phyloP scores from a whole-genome alignment of 2,797 vertebrate species.

The Heterohyrax brucei region DNA sequence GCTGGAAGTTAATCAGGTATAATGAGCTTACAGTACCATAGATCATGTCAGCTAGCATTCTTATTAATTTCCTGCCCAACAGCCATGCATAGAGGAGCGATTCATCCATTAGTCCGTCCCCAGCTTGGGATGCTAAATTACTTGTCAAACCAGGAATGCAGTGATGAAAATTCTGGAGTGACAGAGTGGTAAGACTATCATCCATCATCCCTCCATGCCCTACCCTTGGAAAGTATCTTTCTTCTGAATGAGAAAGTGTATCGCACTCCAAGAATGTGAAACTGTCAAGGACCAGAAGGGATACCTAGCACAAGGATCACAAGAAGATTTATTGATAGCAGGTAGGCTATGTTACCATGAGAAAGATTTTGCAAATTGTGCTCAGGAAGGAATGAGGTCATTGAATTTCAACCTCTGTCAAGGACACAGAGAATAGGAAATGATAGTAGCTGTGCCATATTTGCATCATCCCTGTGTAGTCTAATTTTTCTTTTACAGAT shows the following conservation, averaged over 20 bases:
- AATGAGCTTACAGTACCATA: constrained; percentile 84
- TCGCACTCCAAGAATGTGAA: constrained; percentile 8
- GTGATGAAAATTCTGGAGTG: constrained; percentile 73
- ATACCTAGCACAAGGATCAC: neutral
- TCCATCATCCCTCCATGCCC: neutral
- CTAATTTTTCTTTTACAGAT: neutral
- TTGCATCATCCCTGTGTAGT: neutral
- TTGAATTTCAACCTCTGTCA: neutral
- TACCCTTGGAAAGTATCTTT: constrained; percentile 68
- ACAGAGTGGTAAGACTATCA: constrained; percentile 69
- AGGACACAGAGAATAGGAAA: neutral
- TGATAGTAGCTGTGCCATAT: neutral
- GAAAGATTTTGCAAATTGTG: neutral
- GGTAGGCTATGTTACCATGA: neutral
- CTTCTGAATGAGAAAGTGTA: neutral
- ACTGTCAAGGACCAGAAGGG: neutral
- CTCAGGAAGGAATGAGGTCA: neutral
- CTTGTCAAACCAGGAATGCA: constrained; percentile 73
- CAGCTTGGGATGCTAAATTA: constrained; percentile 71
- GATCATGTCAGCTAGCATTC: constrained; percentile 84
- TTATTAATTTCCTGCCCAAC: constrained; percentile 86
- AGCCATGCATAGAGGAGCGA: constrained; percentile 78
- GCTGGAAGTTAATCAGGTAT: constrained; percentile 84
- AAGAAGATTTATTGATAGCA: neutral
- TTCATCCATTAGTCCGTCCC: constrained; percentile 81